Percentiles rank a stretch among this genome's conserved stretches.
Evolutionary conservation across 2,797 vertebrate genomes (phyloP).

Genomic region (Pseudotriccus pelzelni): DNA sequence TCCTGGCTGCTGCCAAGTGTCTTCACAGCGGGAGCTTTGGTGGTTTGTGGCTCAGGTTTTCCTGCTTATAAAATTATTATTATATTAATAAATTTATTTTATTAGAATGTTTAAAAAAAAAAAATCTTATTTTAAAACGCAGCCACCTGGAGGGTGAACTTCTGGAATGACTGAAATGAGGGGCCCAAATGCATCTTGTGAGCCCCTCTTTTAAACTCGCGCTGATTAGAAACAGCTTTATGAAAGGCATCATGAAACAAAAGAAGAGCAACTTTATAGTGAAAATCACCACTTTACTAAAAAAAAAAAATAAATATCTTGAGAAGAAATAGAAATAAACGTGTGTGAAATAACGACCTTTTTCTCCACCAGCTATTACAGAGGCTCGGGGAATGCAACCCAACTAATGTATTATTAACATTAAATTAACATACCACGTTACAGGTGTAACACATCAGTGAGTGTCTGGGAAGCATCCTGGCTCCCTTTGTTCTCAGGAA

Average conservation of each 20-base stretch:
- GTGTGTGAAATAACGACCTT: not conserved
- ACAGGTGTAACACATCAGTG: not conserved
- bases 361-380: not conserved
- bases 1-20: not conserved
- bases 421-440: not conserved
- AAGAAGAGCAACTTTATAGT: not conserved
- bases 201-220: not conserved
- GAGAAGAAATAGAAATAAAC: not conserved
- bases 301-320: not conserved
- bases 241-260: not conserved
- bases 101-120: not conserved
- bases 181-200: not conserved
- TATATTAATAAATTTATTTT: too few relatives aligned
- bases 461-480: not conserved
- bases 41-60: not conserved
- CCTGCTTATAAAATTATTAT: not conserved
- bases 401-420: not conserved
- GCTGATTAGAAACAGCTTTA: not conserved
- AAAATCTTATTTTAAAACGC: not conserved
- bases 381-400: not conserved
- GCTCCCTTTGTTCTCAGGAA: not conserved
- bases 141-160: not conserved
- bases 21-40: not conserved
- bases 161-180: not conserved
- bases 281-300: constrained; percentile 9